Base-by-base conservation (phyloP, 2,797 vertebrate species). In the Darevskia mixta region DNA sequence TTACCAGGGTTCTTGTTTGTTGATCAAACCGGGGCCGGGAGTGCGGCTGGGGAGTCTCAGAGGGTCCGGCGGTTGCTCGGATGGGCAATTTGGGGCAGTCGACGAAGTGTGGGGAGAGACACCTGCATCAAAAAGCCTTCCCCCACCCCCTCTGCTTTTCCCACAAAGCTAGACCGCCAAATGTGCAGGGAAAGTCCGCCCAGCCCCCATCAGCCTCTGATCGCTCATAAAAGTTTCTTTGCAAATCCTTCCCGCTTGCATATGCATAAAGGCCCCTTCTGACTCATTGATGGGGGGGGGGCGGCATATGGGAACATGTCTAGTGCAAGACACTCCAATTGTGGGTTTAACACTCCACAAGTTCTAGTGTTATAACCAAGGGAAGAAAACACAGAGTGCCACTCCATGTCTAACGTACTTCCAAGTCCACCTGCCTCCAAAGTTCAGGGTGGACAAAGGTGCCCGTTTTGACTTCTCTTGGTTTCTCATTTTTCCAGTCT, bases 1-100 rank as follows among this genome's bases (percentile, higher is more conserved):
- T 83, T 87, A 67, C 85, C 67, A 80, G 27, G 69, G 25, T 32
- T 8, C 32, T 83, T 90, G 81, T 87, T 90, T 80, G 81, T 87
- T 87, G 89, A 66, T 67, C 55, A 11, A 23, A 38, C 75, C n/a
- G 67, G 17, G n/a, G 49, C 29, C 20, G 61, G 49, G n/a, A 82
- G 79, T 72, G 27, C 80, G 49, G 13, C 76, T 13, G 73, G 38
- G 49, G 55, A 49, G 32, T 25, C 81, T 58, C 69, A 0, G 43
- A 55, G 4, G 43, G 61, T 25, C 45, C 10, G 5, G 61, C 2
- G 35, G 35, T 49, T 35, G 58, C 29, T 15, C n/a, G 35, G 35
- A 35, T 3, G 82, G 58, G 86, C 77, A 41, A 76, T 85, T 76
- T 67, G 86, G 69, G 86, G 20, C 25, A 55, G 69, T 27, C 32